A percentile compares a stretch with the other conserved stretches of the same genome.
phyloP scores from a whole-genome alignment of 1,140 invertebrate species.

The Cherax quadricarinatus region DNA sequence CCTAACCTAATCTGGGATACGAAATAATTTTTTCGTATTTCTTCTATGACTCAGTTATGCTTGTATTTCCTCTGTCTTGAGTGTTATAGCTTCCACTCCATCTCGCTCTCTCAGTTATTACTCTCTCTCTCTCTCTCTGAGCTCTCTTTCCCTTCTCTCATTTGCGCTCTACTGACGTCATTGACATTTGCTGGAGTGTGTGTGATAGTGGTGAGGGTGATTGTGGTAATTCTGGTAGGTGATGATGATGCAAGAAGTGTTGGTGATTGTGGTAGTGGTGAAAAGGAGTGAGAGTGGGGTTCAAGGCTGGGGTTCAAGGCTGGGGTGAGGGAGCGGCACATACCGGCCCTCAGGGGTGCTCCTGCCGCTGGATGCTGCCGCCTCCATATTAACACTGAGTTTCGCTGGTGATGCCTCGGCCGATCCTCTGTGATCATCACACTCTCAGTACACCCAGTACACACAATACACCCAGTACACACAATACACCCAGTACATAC shows the following conservation, averaged over 20 bases:
- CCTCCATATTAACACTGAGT: background rate
- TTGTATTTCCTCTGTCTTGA: no score
- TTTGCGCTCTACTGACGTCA: no score
- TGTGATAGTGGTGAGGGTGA: background rate
- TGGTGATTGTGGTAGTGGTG: background rate
- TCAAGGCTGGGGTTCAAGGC: background rate
- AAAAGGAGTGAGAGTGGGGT: background rate
- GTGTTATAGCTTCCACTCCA: no score
- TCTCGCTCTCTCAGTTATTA: no score
- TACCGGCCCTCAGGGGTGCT: slow-evolving; percentile 43
- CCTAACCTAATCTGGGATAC: no score
- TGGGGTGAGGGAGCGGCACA: background rate
- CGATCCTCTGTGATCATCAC: slow-evolving; percentile 13
- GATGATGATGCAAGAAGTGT: background rate
- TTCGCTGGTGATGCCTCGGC: slow-evolving; percentile 36
- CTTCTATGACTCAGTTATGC: no score
- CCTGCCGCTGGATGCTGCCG: slow-evolving; percentile 2
- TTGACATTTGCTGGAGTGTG: background rate
- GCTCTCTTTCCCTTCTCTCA: no score
- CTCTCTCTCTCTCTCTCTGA: no score
- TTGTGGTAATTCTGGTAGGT: background rate
- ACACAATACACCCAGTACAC: background rate
- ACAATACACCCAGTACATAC: slow-evolving; percentile 3
- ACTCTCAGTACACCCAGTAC: slow-evolving; percentile 1
- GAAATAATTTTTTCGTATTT: no score